phyloP scores from a whole-genome alignment of 64 coral and sea anemone species.

The Pocillopora verrucosa region DNA sequence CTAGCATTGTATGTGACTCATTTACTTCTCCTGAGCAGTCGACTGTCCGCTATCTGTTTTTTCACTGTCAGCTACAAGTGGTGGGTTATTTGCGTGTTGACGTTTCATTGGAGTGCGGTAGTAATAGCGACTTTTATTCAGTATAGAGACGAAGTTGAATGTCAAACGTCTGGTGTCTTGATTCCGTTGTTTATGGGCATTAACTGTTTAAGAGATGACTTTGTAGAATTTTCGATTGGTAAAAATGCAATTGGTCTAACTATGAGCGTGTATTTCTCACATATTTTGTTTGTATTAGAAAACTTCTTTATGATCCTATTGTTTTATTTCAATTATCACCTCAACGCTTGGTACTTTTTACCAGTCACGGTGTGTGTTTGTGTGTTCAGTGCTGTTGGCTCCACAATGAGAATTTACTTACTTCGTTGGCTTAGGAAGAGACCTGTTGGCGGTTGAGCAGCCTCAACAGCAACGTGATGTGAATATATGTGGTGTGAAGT shows the following conservation, averaged over 20 bases:
- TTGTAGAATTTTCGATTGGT: background rate
- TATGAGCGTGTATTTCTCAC: background rate
- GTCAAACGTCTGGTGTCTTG: rapidly evolving
- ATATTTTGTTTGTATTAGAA: background rate
- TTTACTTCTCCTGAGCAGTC: conserved; percentile 6
- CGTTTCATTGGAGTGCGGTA: background rate
- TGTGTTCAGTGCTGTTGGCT: background rate
- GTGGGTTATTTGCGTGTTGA: background rate
- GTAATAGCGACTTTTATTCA: background rate
- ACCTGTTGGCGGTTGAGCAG: too few relatives aligned
- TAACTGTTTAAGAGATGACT: background rate
- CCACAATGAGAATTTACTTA: background rate
- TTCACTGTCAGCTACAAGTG: conserved; percentile 17
- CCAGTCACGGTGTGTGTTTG: background rate
- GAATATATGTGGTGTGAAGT: too few relatives aligned
- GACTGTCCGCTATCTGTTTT: background rate
- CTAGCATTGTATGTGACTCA: background rate
- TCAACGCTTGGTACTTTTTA: background rate
- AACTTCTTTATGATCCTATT: background rate
- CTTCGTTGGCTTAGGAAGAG: background rate
- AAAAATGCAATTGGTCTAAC: background rate
- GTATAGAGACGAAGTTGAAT: background rate
- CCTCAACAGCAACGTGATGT: too few relatives aligned
- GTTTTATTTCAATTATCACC: background rate
- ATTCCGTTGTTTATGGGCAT: background rate